Evolutionary conservation across 2,888 invertebrate species (phyloP).

Genomic region (Hydrotaea cyrtoneurina): DNA sequence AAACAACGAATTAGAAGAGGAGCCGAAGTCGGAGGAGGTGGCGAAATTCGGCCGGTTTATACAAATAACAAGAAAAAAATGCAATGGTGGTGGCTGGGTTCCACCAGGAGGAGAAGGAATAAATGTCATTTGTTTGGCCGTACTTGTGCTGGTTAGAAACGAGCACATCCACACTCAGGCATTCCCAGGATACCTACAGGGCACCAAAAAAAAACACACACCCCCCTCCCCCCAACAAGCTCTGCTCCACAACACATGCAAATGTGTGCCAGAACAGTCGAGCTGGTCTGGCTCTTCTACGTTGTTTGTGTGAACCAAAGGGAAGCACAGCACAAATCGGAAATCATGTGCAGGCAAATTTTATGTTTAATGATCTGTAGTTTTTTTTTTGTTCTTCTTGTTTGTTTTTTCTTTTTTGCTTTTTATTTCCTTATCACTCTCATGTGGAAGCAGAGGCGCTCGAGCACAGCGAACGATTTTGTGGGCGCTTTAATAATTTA

Average conservation of each 20-base stretch:
- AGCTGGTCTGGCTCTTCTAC: background rate
- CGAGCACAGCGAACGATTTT: background rate
- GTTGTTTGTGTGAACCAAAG: background rate
- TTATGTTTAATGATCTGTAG: constrained; percentile 33
- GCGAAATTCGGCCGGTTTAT: too few relatives aligned
- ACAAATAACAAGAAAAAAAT: too few relatives aligned
- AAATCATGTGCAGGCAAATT: constrained; percentile 60
- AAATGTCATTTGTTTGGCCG: constrained; percentile 28
- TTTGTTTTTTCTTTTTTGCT: constrained; percentile 16
- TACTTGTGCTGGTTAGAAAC: background rate
- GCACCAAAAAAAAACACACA: background rate
- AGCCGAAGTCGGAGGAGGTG: too few relatives aligned
- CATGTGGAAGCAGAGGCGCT: background rate
- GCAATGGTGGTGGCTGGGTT: background rate
- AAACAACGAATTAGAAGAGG: background rate
- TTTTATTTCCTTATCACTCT: background rate
- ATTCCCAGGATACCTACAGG: background rate
- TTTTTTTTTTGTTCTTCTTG: too few relatives aligned
- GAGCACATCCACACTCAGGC: background rate
- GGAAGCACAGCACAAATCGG: constrained; percentile 43
- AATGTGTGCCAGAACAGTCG: constrained; percentile 3
- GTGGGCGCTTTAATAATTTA: background rate
- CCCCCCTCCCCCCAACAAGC: too few relatives aligned
- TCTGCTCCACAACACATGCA: background rate
- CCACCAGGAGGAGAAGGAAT: background rate